Base-by-base conservation (phyloP, 64 coral and sea anemone species). In the Pocillopora damicornis region DNA sequence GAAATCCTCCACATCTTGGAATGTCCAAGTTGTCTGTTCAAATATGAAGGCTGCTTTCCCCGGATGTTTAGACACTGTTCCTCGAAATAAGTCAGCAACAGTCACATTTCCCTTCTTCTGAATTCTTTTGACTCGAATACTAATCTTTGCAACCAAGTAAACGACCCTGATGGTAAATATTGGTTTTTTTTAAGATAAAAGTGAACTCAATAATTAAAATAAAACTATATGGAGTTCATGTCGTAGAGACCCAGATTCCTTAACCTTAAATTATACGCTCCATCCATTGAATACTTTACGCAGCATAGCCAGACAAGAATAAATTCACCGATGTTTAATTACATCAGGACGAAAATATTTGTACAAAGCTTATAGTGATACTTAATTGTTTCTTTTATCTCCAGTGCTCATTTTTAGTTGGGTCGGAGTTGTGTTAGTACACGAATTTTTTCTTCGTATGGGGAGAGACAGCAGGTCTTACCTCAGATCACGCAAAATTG, bases 21-120 rank as follows among this genome's bases (percentile, higher is more conserved):
- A 98, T 75, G 92, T 87, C 95, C 95, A 98, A 25, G 71, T 90
- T 67, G 77, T 98, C 42, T 87, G 68, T 81, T 98, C 95, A 87
- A 94, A 98, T 37, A 93, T 71, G 58, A 98, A 94, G 8, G 95
- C 94, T 60, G 79, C 61, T 86, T 98, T 98, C 35, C 79, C 18
- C 8, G 88, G 88, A 76, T 91, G 78, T 63, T 81, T 98, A 18
- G 77, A 30, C 13, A 80, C 57, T 18, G 76, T 94, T 69, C 38
- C 57, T 37, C 35, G 25, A 68, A 98, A 98, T 35, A 94, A 45
- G 87, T 89, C 92, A 61, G 77, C 67, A 2, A 91, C 69, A 22
- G 87, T 95, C 12, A 26, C 34, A 30, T 91, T 42, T 25, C 13
- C 63, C 25, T 42, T 72, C 65, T 88, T 35, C 90, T 77, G 16